A percentile compares a stretch with the other conserved stretches of the same genome.
These are phyloP conservation scores for Ophioderma brevispina DNA, from an alignment of 35 echinoderm and acorn worm species.

Conservation along the genomic window DNA sequence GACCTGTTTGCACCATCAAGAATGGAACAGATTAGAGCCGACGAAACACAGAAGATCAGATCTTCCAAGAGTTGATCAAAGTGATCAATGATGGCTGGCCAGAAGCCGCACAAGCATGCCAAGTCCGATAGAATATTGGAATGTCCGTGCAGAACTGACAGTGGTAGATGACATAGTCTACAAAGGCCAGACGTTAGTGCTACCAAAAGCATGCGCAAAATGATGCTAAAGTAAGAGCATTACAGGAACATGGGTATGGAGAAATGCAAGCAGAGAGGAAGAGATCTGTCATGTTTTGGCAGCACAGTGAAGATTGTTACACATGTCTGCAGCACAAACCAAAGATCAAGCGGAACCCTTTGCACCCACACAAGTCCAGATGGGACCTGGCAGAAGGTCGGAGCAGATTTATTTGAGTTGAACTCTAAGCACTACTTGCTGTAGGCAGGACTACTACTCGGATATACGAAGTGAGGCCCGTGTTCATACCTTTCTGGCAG, in stretches of 20 bases:
- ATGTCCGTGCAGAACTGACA: constrained; percentile 37
- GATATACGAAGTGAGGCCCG: constrained; percentile 10
- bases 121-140: constrained; percentile 26
- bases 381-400: constrained; percentile 68
- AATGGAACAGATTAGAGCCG: constrained; percentile 16
- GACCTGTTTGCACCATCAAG: constrained; percentile 11
- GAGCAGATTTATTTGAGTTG: constrained; percentile 51
- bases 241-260: constrained; percentile 41
- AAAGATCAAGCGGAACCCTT: constrained; percentile 45
- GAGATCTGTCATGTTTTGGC: constrained; percentile 61
- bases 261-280: constrained; percentile 42
- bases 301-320: constrained; percentile 50
- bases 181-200: constrained; percentile 24
- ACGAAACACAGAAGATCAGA: constrained; percentile 25
- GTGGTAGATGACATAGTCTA: constrained; percentile 51
- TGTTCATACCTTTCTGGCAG: not conserved
- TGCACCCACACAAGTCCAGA: constrained; percentile 35
- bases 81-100: constrained; percentile 45
- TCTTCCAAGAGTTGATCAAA: not conserved
- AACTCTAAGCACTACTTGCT: constrained; percentile 55
- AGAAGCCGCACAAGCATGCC: not conserved
- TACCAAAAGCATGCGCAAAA: constrained; percentile 13
- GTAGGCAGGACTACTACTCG: constrained; percentile 66
- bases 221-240: constrained; percentile 57
- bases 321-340: constrained; percentile 16